Conservation (phyloP, 1,140 invertebrate genomes). For the Forficula auricularia region DNA sequence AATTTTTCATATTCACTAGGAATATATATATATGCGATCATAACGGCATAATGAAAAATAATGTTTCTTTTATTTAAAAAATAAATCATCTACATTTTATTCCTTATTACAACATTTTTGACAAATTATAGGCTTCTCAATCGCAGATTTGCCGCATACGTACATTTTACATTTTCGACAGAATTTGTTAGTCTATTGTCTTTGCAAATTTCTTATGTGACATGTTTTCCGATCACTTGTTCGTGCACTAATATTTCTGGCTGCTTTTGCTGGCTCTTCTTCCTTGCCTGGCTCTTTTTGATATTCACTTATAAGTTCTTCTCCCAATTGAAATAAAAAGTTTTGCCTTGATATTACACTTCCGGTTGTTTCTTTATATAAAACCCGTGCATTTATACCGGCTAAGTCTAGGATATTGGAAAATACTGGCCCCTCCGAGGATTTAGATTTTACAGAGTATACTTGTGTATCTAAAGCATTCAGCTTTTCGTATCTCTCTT, state of each 20-base stretch:
- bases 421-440: conserved; percentile 19
- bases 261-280: conserved; percentile 4
- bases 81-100: too few relatives aligned
- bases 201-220: conserved; percentile 14
- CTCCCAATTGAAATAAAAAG: conserved; percentile 15
- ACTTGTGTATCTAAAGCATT: too few relatives aligned
- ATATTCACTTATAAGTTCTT: conserved; percentile 14
- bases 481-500: too few relatives aligned
- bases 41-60: too few relatives aligned
- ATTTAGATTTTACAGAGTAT: conserved; percentile 16
- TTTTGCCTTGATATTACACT: conserved; percentile 13
- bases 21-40: too few relatives aligned
- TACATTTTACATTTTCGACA: conserved; percentile 13
- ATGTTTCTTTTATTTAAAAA: too few relatives aligned
- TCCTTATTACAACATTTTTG: conserved; percentile 9
- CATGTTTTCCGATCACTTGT: conserved; percentile 11
- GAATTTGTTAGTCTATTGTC: conserved; percentile 14
- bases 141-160: conserved; percentile 14
- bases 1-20: too few relatives aligned
- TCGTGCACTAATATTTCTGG: conserved; percentile 5
- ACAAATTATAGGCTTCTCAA: conserved; percentile 6
- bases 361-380: conserved; percentile 16
- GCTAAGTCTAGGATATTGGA: conserved; percentile 20
- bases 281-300: conserved; percentile 6
- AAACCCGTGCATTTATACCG: conserved; percentile 18